Conservation (phyloP, 2,113 vertebrate genomes). For the Perca fluviatilis region DNA sequence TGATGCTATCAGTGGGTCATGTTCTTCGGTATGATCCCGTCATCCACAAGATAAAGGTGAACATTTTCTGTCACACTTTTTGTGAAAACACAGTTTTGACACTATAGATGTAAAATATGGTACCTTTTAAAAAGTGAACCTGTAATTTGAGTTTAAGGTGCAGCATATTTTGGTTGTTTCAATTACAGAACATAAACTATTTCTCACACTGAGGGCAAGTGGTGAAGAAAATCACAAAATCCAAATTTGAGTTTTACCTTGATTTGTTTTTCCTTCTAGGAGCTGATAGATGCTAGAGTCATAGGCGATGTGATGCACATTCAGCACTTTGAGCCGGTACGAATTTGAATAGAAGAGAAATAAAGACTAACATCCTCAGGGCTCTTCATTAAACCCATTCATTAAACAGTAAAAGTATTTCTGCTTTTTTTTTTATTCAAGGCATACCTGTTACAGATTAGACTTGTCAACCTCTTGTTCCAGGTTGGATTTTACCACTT, state of each 20-base stretch:
- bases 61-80: background rate
- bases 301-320: conserved; percentile 89
- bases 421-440: background rate
- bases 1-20: conserved; percentile 87
- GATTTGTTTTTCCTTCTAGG: conserved; percentile 65
- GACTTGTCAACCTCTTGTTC: conserved; percentile 34
- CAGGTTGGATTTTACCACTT: conserved; percentile 90
- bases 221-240: background rate
- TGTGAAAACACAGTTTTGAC: background rate
- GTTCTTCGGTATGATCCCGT: conserved; percentile 87
- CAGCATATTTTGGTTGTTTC: background rate
- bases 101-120: too few relatives aligned
- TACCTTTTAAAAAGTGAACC: background rate
- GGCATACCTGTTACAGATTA: background rate
- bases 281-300: conserved; percentile 82
- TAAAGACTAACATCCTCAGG: background rate
- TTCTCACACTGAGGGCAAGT: background rate
- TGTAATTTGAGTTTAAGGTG: background rate
- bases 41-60: conserved; percentile 86
- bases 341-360: conserved; percentile 19
- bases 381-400: background rate
- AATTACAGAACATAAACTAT: background rate
- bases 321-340: conserved; percentile 89
- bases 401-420: background rate
- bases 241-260: background rate